Conservation (phyloP, 1,140 invertebrate genomes). For the Phortica variegata region DNA sequence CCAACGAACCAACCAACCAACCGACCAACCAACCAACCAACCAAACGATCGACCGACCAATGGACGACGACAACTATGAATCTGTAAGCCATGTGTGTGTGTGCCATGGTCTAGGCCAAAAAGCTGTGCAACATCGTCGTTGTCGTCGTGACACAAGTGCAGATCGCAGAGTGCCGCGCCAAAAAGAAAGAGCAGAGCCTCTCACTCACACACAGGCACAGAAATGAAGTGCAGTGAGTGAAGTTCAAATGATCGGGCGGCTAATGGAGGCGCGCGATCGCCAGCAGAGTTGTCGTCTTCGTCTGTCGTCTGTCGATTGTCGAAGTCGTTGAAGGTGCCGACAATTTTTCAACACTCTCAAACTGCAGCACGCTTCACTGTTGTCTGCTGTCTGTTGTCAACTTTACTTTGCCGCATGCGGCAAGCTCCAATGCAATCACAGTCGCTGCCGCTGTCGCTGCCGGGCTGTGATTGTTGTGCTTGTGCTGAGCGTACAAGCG, state of each 20-base stretch:
- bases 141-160: conserved; percentile 48
- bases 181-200: too few species aligned
- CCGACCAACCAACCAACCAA: conserved; percentile 21
- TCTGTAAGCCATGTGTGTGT: conserved; percentile 47
- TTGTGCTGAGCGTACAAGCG: too few species aligned
- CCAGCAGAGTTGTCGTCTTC: too few species aligned
- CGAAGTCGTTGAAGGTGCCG: conserved; percentile 34
- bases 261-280: background rate
- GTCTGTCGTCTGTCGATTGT: too few species aligned
- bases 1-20: background rate
- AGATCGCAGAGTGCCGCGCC: conserved; percentile 15
- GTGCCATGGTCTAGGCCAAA: conserved; percentile 16
- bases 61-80: too few species aligned
- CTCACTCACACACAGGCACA: too few species aligned
- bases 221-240: too few species aligned
- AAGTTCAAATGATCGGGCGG: background rate
- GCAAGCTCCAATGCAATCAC: background rate
- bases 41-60: conserved; percentile 41
- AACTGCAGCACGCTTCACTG: conserved; percentile 36
- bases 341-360: conserved; percentile 50
- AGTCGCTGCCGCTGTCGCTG: background rate
- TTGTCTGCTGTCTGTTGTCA: too few species aligned
- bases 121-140: conserved; percentile 23
- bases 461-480: background rate
- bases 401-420: background rate